phyloP scores from a whole-genome alignment of 2,888 invertebrate genomes.

The Julus scanicus region DNA sequence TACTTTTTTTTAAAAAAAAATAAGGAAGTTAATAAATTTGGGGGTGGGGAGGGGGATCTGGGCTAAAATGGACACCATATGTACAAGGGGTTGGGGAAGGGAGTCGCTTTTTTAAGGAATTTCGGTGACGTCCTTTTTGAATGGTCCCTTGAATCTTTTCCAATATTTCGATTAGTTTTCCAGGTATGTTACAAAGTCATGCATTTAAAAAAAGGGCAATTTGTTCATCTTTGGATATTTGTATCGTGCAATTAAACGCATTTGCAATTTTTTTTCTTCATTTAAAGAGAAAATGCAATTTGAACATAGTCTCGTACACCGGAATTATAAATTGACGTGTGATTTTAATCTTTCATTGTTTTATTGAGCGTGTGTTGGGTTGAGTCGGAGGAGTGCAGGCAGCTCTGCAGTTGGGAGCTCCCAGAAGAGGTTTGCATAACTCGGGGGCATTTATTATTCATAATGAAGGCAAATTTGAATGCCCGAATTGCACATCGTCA shows the following conservation, averaged over 20 bases:
- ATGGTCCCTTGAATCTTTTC: neutral
- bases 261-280: neutral
- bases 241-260: conserved; percentile 35
- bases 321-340: conserved; percentile 45
- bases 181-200: neutral
- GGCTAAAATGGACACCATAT: too few species aligned
- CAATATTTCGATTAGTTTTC: neutral
- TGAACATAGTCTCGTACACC: neutral
- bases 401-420: conserved; percentile 22
- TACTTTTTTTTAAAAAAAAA: too few species aligned
- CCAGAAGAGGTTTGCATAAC: conserved; percentile 49
- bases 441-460: conserved; percentile 50
- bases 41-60: too few species aligned
- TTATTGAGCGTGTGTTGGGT: conserved; percentile 39
- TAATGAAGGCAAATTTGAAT: conserved; percentile 50
- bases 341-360: conserved; percentile 50
- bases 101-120: too few species aligned
- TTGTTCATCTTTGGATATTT: conserved; percentile 7
- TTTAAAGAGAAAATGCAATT: conserved; percentile 23
- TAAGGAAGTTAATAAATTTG: too few species aligned
- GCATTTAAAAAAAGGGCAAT: neutral
- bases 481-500: conserved; percentile 50
- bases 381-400: conserved; percentile 31
- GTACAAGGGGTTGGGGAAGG: too few species aligned
- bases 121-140: too few species aligned